Percentiles rank a stretch among this genome's conserved stretches.
phyloP scores from a whole-genome alignment of 92 coral and sea anemone genomes.

The Umimayanthus kanabou region DNA sequence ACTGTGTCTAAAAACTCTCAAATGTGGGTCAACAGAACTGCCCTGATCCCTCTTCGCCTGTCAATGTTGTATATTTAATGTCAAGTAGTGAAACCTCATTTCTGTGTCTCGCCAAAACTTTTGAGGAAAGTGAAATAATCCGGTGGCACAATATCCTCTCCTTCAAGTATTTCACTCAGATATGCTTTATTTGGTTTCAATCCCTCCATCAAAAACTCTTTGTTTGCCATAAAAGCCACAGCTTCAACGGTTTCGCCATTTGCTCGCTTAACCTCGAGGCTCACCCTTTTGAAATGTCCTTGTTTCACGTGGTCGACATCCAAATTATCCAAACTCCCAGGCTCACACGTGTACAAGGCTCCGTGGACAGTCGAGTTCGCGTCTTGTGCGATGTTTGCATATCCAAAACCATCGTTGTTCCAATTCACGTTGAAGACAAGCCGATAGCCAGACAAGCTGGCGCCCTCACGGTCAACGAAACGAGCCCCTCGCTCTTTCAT shows the following conservation, averaged over 20 bases:
- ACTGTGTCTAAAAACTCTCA: no score
- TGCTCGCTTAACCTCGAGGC: slow-evolving; percentile 47
- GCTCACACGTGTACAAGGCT: slow-evolving; percentile 56
- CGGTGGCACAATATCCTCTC: slow-evolving; percentile 47
- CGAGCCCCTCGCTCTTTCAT: slow-evolving; percentile 66
- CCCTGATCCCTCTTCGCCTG: no score
- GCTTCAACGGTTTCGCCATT: slow-evolving; percentile 50
- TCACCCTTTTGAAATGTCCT: slow-evolving; percentile 42
- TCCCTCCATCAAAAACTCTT: slow-evolving; percentile 46
- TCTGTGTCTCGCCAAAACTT: slow-evolving; percentile 4
- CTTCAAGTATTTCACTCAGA: slow-evolving; percentile 61
- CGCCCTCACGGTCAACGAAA: slow-evolving; percentile 58
- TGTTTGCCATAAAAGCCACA: slow-evolving; percentile 52
- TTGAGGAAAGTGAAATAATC: slow-evolving; percentile 14
- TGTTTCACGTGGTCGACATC: slow-evolving; percentile 54
- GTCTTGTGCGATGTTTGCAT: slow-evolving; percentile 56
- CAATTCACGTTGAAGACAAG: slow-evolving; percentile 51
- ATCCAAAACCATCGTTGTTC: slow-evolving; percentile 63
- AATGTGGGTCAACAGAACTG: no score
- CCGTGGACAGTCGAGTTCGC: slow-evolving; percentile 54
- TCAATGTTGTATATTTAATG: no score
- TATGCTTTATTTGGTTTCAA: slow-evolving; percentile 54
- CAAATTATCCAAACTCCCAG: slow-evolving; percentile 45
- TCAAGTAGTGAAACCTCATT: neutral
- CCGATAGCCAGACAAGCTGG: slow-evolving; percentile 54